Evolutionary conservation across 2,888 invertebrate genomes (phyloP), one percentile per base, ranked within the genome.

Genomic region (Eupithecia pulchellata): DNA sequence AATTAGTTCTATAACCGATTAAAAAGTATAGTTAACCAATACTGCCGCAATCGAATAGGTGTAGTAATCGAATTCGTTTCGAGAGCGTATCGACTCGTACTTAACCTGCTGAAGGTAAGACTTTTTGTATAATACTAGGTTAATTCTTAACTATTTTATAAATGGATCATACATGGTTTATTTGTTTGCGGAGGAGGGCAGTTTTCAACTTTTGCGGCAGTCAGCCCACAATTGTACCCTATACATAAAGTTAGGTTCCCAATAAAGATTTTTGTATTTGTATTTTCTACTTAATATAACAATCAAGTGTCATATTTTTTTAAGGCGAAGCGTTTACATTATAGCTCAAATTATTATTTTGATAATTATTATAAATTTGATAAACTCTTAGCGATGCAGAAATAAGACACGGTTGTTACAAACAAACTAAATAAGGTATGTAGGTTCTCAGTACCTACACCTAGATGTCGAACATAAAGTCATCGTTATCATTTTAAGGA

Each of bases 11-110:
- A 57, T 57, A 30, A 4, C 17, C 58, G 58, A 60, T 60, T 29
- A 58, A 60, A 60, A 60, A 60, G 27, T 57, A 29, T 20, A 47
- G 47, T 20, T 52, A 30, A 57, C 29, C 57, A 29, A 57, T 57
- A 57, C 25, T 29, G 57, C 17, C 29, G 20, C 32, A 60, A 30
- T 32, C 60, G n/a, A 11, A 30, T 60, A 11, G 8, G 20, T 64
- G 64, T 66, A 52, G 14, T 62, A 73, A 71, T 73, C 42, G 0
- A 27, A 68, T 68, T 73, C 58, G 70, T n/a, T 60, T 65, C 70
- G 71, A 68, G 60, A 71, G 68, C 71, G 71, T 60, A 36, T n/a
- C 71, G 8, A 42, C 34, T 13, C 36, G 36, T 20, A 20, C 13
- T 25, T 52, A 13, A 52, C 52, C 20, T 25, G 52, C 13, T 47